These are phyloP conservation scores for Drosophila kokeensis DNA, from an alignment of 2,888 invertebrate genomes.

Conservation along the genomic window DNA sequence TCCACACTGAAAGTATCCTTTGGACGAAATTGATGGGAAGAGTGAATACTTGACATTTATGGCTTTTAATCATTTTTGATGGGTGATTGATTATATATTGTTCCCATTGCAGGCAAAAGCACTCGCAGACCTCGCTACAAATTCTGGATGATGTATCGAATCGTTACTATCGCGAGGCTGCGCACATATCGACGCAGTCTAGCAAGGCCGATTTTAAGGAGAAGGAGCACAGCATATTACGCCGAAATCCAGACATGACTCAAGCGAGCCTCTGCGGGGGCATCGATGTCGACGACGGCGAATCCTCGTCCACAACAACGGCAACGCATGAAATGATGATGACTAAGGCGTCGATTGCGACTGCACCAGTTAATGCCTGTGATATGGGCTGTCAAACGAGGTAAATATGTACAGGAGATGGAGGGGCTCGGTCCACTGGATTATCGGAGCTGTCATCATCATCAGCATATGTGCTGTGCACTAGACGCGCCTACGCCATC, in stretches of 20 bases:
- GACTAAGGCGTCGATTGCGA: conserved; percentile 65
- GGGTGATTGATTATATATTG: background rate
- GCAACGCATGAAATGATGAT: conserved; percentile 69
- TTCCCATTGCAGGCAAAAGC: conserved; percentile 79
- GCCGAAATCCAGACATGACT: conserved; percentile 83
- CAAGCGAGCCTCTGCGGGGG: conserved; percentile 82
- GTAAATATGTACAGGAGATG: conserved; percentile 84
- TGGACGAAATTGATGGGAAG: background rate
- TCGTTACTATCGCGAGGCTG: conserved; percentile 84
- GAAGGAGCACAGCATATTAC: conserved; percentile 83
- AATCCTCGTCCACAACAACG: conserved; percentile 71
- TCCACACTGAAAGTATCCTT: background rate
- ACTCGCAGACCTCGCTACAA: conserved; percentile 84
- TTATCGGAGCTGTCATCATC: conserved; percentile 12
- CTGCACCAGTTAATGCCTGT: conserved; percentile 86
- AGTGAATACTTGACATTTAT: background rate
- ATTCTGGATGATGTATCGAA: conserved; percentile 85
- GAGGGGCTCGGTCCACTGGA: background rate
- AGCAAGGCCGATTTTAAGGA: conserved; percentile 83
- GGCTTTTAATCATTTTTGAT: background rate
- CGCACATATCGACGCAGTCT: conserved; percentile 80
- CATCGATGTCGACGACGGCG: conserved; percentile 67
- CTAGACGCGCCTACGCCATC: conserved; percentile 44
- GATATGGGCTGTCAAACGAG: conserved; percentile 93
- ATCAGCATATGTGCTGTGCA: conserved; percentile 40